phyloP scores from a whole-genome alignment of 2,797 vertebrate species.

The Lemur catta region DNA sequence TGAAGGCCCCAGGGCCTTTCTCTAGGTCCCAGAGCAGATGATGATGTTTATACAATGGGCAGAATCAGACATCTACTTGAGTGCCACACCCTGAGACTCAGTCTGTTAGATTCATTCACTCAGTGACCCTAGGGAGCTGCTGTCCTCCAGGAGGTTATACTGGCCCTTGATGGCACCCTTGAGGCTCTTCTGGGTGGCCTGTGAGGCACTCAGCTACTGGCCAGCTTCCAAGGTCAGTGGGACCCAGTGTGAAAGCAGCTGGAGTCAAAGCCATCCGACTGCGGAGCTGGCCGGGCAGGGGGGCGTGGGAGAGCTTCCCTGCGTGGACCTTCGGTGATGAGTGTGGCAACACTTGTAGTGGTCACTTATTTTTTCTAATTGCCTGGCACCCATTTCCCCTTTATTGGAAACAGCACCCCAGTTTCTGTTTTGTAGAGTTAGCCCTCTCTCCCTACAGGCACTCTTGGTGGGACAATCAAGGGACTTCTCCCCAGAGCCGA shows the following conservation, averaged over 20 bases:
- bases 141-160: not conserved
- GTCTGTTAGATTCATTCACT: not conserved
- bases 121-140: not conserved
- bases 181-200: not conserved
- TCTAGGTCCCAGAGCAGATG: not conserved
- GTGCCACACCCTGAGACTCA: not conserved
- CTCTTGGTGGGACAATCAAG: not conserved
- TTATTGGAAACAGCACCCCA: not conserved
- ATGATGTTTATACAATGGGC: not conserved
- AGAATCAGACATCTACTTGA: not conserved
- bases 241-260: too few species aligned
- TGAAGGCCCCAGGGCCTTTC: not conserved
- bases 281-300: not conserved
- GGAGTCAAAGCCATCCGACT: not conserved
- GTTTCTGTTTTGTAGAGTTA: not conserved
- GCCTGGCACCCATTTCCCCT: not conserved
- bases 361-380: not conserved
- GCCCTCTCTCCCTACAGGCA: not conserved
- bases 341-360: not conserved
- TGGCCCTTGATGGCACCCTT: not conserved
- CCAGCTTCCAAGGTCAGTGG: not conserved
- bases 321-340: too few species aligned
- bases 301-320: accelerated
- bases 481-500: not conserved
- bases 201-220: not conserved